Evolutionary conservation across 2,797 vertebrate genomes (phyloP), one percentile per base, ranked within the genome.

Genomic region (Micropoecilia bifurca): DNA sequence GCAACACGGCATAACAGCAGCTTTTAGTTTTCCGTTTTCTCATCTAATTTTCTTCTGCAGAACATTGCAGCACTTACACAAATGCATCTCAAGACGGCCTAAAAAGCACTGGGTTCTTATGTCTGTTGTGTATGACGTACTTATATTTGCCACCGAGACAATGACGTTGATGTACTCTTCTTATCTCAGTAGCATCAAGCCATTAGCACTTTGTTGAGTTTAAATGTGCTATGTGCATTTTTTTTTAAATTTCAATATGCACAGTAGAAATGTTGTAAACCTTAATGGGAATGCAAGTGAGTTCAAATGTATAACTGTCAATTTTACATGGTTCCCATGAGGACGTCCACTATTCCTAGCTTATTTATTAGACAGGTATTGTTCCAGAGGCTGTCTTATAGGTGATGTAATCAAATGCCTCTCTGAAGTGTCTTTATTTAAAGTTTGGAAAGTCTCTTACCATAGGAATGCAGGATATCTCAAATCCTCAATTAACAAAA

Each of bases 401-500:
- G 1, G 59, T 36, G 33, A 33, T 46, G 18, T 72, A 75, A 78
- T 76, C 57, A 36, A 85, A 53, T 33, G 20, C 1, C 50, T 75
- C 74, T n/a, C 39, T 74, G 36, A 22, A 63, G 73, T 9, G 63
- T 73, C 33, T 9, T 45, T 76, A 75, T 77, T n/a, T 46, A 68
- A 30, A 59, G 77, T 43, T 71, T 25, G 6, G 61, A 25, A 63
- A 12, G 30, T 77, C 25, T 71, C 68, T 69, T 80, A 61, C 69
- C 8, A 55, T 71, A 72, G n/a, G 12, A 73, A 14, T 33, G 57
- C 77, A 79, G 74, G 77, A 73, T 45, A 66, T 55, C 71, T 80
- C 75, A 45, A 86, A 83, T 73, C 75, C 76, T 63, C 76, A 61
- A 47, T 74, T 74, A 80, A 74, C 68, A 63, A 77, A 76, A 76